These are phyloP conservation scores for Sarcophaga variegata DNA, from an alignment of 2,888 invertebrate genomes.

Conservation along the genomic window DNA sequence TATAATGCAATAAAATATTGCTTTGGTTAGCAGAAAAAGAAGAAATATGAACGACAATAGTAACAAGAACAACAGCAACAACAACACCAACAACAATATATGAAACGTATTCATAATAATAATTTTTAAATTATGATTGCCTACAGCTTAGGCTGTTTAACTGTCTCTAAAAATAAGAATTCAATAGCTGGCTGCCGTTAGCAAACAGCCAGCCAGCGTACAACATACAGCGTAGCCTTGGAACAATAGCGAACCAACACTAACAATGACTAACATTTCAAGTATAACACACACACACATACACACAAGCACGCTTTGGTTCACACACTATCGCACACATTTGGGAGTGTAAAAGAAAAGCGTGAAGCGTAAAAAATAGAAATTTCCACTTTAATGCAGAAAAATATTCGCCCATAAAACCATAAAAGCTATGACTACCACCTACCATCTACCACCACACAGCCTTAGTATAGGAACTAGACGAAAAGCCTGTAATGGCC, in stretches of 20 bases:
- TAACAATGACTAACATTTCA: neutral
- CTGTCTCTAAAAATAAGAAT: slow-evolving; percentile 42
- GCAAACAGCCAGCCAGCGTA: slow-evolving; percentile 3
- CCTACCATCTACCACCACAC: slow-evolving; percentile 14
- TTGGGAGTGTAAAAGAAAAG: neutral
- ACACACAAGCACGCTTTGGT: neutral
- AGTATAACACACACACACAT: neutral
- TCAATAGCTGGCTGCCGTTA: neutral
- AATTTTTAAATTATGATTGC: slow-evolving; percentile 70
- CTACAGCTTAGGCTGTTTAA: slow-evolving; percentile 54
- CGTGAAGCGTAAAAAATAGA: slow-evolving; percentile 51
- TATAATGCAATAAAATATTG: slow-evolving; percentile 65
- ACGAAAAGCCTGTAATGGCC: slow-evolving; percentile 19
- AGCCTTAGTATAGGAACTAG: slow-evolving; percentile 14
- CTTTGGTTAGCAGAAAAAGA: slow-evolving; percentile 47
- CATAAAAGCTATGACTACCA: neutral
- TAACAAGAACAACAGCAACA: neutral
- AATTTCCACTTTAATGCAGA: slow-evolving; percentile 59
- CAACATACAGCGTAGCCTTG: slow-evolving; percentile 2
- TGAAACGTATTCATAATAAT: slow-evolving; percentile 42
- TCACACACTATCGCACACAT: neutral
- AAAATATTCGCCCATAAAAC: slow-evolving; percentile 36
- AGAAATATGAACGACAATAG: slow-evolving; percentile 15
- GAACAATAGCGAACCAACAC: slow-evolving; percentile 2
- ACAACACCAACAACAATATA: neutral